phyloP scores from a whole-genome alignment of 2,113 vertebrate genomes.

The Psittacula cyanocephala region DNA sequence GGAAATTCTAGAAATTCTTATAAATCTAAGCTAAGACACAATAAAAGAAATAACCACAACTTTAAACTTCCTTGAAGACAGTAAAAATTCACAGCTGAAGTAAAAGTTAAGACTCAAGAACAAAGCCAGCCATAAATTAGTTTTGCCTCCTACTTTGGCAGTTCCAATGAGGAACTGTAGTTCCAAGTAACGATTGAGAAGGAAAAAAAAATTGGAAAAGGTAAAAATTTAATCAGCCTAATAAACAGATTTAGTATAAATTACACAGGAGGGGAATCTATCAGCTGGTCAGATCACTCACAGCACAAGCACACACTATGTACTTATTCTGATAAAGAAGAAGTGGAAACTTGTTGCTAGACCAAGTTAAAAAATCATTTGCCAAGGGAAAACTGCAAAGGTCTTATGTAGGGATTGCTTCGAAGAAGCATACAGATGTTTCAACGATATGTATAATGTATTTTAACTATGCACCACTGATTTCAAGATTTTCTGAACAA shows the following conservation, averaged over 20 bases:
- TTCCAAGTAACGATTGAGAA: background rate
- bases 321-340: background rate
- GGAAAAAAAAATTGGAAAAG: background rate
- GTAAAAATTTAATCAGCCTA: background rate
- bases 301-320: background rate
- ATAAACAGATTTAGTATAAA: background rate
- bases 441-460: background rate
- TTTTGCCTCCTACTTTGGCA: background rate
- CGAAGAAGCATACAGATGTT: background rate
- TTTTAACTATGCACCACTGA: background rate
- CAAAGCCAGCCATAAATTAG: background rate
- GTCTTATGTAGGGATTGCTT: background rate
- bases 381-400: background rate
- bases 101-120: background rate
- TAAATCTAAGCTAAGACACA: background rate
- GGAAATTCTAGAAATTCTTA: background rate
- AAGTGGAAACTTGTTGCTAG: background rate
- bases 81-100: background rate
- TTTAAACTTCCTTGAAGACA: background rate
- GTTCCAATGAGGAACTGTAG: background rate
- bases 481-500: background rate
- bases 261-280: background rate
- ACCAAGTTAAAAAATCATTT: background rate
- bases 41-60: background rate
- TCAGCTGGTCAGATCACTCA: background rate